Evolutionary conservation across 2,113 vertebrate species (phyloP).

Genomic region (Excalfactoria chinensis): DNA sequence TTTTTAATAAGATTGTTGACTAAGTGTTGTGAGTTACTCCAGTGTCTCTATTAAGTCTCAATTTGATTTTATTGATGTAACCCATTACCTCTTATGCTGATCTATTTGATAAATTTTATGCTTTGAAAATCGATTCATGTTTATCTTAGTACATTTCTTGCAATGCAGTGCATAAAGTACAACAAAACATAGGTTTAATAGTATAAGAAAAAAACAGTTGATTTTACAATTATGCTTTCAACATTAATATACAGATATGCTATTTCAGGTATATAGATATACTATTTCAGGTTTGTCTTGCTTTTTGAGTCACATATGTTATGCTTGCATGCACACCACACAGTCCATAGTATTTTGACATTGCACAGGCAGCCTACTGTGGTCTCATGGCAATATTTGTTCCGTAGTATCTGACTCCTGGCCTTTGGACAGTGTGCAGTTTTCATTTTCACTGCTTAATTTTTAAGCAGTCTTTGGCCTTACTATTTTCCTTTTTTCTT

Average conservation of each 20-base stretch:
- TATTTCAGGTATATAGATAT: not conserved
- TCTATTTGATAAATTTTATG: not conserved
- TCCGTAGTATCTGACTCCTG: not conserved
- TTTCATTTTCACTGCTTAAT: not conserved
- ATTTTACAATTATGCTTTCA: not conserved
- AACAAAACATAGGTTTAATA: not conserved
- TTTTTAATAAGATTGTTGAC: not conserved
- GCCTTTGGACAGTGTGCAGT: not conserved
- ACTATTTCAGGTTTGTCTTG: not conserved
- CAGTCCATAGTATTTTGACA: not conserved
- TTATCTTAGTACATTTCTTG: not conserved
- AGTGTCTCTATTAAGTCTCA: not conserved
- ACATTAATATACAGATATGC: not conserved
- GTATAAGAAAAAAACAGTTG: not conserved
- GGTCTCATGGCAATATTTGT: not conserved
- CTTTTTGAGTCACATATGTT: not conserved
- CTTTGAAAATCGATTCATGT: not conserved
- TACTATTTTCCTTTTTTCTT: fast-evolving
- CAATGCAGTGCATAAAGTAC: not conserved
- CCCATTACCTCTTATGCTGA: not conserved
- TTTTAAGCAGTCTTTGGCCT: not conserved
- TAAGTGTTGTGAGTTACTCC: not conserved
- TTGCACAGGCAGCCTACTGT: fast-evolving
- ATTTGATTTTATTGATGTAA: not conserved
- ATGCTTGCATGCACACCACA: fast-evolving